A percentile compares a stretch with the other conserved stretches of the same genome.
phyloP scores from a whole-genome alignment of 2,113 vertebrate genomes.

The Grammomys dolichurus region DNA sequence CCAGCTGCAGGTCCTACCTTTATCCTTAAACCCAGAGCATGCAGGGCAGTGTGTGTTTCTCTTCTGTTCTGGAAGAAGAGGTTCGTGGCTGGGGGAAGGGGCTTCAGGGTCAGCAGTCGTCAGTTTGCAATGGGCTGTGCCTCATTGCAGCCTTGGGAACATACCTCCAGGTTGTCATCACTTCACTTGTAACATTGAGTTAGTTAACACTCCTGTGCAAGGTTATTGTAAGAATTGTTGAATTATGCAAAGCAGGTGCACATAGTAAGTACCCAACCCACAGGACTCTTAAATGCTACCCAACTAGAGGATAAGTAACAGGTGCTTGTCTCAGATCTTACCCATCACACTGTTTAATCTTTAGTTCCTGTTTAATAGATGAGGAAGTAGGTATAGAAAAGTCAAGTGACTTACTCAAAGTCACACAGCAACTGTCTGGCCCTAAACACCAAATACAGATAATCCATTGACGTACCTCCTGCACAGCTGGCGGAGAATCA shows the following conservation, averaged over 20 bases:
- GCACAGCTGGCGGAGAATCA: not conserved
- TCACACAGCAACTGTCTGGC: not conserved
- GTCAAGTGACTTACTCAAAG: not conserved
- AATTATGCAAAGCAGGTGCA: not conserved
- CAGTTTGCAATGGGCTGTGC: not conserved
- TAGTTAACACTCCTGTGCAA: rapidly evolving
- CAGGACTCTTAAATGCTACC: rapidly evolving
- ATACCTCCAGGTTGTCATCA: rapidly evolving
- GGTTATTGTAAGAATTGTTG: rapidly evolving
- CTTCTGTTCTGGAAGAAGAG: not conserved
- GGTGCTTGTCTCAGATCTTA: rapidly evolving
- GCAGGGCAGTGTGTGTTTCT: not conserved
- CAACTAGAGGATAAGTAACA: rapidly evolving
- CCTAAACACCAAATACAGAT: not conserved
- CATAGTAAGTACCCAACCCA: rapidly evolving
- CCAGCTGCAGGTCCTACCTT: not conserved
- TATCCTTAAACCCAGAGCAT: not conserved
- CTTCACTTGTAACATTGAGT: too few relatives aligned
- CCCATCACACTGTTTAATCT: not conserved
- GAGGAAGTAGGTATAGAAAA: not conserved
- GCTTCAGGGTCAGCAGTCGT: not conserved
- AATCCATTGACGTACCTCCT: too few relatives aligned
- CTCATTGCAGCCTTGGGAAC: too few relatives aligned
- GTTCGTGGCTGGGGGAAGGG: not conserved
- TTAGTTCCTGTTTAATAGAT: not conserved